Evolutionary conservation across 2,113 vertebrate genomes (phyloP).

Genomic region (Poeciliopsis retropinna): DNA sequence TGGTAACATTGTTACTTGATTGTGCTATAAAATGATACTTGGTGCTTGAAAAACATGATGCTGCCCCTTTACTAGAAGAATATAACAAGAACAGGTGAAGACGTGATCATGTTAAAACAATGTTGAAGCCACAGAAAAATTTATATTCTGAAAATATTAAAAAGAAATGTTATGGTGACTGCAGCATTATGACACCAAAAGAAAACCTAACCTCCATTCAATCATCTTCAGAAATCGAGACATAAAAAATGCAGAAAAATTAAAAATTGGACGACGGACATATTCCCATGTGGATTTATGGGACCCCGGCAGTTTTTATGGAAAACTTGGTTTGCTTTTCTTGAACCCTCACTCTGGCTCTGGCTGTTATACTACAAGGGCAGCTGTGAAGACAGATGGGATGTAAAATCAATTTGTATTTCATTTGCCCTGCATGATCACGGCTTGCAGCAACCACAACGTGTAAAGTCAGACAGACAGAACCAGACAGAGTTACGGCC

Average conservation of each 20-base stretch:
- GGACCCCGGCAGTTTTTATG: slow-evolving; percentile 20
- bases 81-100: background rate
- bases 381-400: slow-evolving; percentile 59
- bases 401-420: slow-evolving; percentile 73
- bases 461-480: slow-evolving; percentile 68
- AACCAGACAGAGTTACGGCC: slow-evolving; percentile 64
- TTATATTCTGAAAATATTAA: too few species aligned
- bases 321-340: slow-evolving; percentile 42
- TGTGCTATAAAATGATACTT: too few species aligned
- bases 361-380: slow-evolving; percentile 19
- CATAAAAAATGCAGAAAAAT: too few species aligned
- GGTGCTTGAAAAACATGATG: too few species aligned
- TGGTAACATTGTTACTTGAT: too few species aligned
- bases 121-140: too few species aligned
- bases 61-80: background rate
- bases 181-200: too few species aligned
- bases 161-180: too few species aligned
- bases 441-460: slow-evolving; percentile 59
- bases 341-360: slow-evolving; percentile 25
- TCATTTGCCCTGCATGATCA: slow-evolving; percentile 61
- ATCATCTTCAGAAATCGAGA: too few species aligned
- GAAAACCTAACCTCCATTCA: too few species aligned
- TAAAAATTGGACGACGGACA: background rate
- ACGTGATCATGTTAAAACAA: background rate
- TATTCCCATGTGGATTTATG: background rate